A percentile compares a stretch with the other conserved stretches of the same genome.
Conservation (phyloP, 2,888 invertebrate genomes). For the Troides helena region DNA sequence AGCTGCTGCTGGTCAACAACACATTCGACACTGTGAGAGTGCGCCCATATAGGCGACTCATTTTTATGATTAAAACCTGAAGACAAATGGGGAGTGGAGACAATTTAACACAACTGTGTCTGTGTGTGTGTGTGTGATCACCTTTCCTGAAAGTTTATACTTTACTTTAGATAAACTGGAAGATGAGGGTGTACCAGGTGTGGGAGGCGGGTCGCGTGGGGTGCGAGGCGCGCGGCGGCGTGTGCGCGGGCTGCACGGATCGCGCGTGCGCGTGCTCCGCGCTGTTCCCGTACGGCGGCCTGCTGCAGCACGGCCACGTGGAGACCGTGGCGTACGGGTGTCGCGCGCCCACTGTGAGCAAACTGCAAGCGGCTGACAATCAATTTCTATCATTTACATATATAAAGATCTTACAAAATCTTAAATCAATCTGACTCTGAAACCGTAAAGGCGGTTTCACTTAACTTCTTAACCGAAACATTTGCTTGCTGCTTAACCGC, state of each 20-base stretch:
- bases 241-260: conserved; percentile 43
- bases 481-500: no score
- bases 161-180: conserved; percentile 49
- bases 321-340: conserved; percentile 3
- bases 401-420: no score
- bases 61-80: not conserved
- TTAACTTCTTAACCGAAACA: no score
- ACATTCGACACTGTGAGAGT: conserved; percentile 36
- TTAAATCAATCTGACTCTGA: no score
- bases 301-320: conserved; percentile 32
- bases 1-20: conserved; percentile 48
- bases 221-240: conserved; percentile 39
- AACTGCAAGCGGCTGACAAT: no score
- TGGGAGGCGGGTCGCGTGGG: conserved; percentile 34
- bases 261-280: conserved; percentile 49
- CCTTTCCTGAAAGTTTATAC: no score
- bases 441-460: no score
- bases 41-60: not conserved
- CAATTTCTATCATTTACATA: no score
- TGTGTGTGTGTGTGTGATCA: no score
- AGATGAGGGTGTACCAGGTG: conserved; percentile 28
- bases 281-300: conserved; percentile 47
- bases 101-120: no score
- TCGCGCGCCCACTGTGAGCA: conserved; percentile 3
- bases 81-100: no score